Percentiles rank a stretch among this genome's conserved stretches.
These are phyloP conservation scores for Halesus radiatus DNA, from an alignment of 1,140 invertebrate species.

Conservation along the genomic window DNA sequence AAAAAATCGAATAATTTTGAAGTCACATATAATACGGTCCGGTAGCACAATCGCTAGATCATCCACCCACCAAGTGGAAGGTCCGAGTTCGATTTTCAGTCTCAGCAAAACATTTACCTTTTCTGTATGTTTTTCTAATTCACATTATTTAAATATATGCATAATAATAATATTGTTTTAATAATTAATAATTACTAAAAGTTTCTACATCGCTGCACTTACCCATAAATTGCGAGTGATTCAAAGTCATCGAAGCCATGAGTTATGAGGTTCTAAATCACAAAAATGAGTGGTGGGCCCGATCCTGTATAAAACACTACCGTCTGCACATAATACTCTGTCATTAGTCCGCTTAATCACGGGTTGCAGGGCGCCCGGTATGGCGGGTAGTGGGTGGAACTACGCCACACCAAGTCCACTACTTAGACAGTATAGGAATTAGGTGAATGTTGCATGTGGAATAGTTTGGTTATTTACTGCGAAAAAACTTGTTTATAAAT, in stretches of 20 bases:
- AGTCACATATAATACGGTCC: no score
- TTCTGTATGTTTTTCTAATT: no score
- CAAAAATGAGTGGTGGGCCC: constrained; percentile 41
- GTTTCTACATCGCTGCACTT: constrained; percentile 16
- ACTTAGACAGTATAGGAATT: background rate
- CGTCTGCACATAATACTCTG: constrained; percentile 44
- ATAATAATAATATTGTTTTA: background rate
- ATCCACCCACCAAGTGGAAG: no score
- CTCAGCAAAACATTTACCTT: no score
- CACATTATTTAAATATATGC: no score
- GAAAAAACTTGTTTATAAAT: no score
- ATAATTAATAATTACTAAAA: background rate
- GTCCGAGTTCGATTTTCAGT: no score
- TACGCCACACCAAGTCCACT: background rate
- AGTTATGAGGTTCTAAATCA: constrained; percentile 52
- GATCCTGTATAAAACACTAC: constrained; percentile 44
- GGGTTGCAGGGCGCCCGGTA: constrained; percentile 22
- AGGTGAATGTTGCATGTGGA: background rate
- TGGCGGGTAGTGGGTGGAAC: background rate
- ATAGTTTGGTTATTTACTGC: background rate
- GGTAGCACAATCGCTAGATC: no score
- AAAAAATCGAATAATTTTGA: no score
- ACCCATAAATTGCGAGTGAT: constrained; percentile 33
- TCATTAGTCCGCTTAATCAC: constrained; percentile 50
- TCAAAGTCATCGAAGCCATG: constrained; percentile 39